These are phyloP conservation scores for Drosophila malerkotliana DNA, from an alignment of 1,140 invertebrate species.

Conservation along the genomic window DNA sequence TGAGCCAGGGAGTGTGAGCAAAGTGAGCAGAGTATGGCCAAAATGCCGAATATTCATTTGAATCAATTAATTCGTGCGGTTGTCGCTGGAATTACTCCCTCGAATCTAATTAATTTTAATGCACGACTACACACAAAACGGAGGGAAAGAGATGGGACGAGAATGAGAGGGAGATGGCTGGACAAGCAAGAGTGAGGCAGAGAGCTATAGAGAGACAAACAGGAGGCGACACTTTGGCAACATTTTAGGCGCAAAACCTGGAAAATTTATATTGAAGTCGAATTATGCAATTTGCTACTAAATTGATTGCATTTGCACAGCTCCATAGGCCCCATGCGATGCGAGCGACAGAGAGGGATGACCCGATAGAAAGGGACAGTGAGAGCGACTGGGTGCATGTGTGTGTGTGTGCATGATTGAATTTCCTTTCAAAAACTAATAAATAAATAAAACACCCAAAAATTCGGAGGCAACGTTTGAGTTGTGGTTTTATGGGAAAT, in stretches of 20 bases:
- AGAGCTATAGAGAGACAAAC: slow-evolving; percentile 16
- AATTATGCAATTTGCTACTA: slow-evolving; percentile 83
- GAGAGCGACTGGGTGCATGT: slow-evolving; percentile 1
- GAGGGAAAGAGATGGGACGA: not conserved
- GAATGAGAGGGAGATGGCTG: not conserved
- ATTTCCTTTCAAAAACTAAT: slow-evolving; percentile 57
- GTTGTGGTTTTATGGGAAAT: slow-evolving; percentile 19
- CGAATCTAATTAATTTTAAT: slow-evolving; percentile 84
- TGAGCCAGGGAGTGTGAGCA: not conserved
- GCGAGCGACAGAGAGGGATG: not conserved
- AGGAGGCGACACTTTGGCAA: slow-evolving; percentile 74
- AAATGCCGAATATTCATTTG: slow-evolving; percentile 84
- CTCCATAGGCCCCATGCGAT: slow-evolving; percentile 22
- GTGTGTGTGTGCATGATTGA: slow-evolving; percentile 32
- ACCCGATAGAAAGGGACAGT: not conserved
- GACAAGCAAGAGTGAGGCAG: not conserved
- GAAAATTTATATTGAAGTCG: slow-evolving; percentile 80
- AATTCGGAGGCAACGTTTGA: slow-evolving; percentile 39
- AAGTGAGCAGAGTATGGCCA: slow-evolving; percentile 32
- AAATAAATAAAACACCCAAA: slow-evolving; percentile 48
- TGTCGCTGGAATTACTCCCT: slow-evolving; percentile 83
- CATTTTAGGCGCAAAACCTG: slow-evolving; percentile 71
- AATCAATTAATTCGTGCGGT: slow-evolving; percentile 84
- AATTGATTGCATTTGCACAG: slow-evolving; percentile 81
- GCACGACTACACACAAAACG: slow-evolving; percentile 67